Evolutionary conservation across 2,797 vertebrate genomes (phyloP).

Genomic region (Benthosema pterotum): DNA sequence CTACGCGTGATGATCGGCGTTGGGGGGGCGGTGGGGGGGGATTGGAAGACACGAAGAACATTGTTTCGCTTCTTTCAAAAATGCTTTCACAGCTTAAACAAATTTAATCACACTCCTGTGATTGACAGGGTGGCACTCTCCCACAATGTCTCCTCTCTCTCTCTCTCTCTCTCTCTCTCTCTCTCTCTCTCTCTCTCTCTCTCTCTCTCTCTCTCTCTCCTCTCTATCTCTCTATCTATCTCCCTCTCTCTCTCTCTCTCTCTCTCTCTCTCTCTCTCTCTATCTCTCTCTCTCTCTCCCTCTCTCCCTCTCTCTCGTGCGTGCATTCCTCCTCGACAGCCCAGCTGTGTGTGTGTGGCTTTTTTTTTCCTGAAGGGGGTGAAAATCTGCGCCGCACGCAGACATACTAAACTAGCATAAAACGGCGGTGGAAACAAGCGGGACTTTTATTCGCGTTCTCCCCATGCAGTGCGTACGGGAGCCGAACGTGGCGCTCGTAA

Average conservation of each 20-base stretch:
- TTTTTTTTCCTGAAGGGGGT: conserved; percentile 43
- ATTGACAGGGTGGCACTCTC: conserved; percentile 75
- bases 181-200: too few relatives aligned
- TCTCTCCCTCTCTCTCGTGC: too few relatives aligned
- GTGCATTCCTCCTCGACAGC: conserved; percentile 77
- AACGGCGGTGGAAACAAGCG: conserved; percentile 66
- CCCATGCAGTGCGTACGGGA: too few relatives aligned
- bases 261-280: too few relatives aligned
- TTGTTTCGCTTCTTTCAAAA: conserved; percentile 69
- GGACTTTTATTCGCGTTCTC: conserved; percentile 65
- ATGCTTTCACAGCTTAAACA: conserved; percentile 82
- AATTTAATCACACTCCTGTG: conserved; percentile 75
- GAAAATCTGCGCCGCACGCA: conserved; percentile 41
- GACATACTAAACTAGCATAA: conserved; percentile 43
- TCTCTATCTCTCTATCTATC: too few relatives aligned
- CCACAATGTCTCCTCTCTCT: conserved; percentile 81
- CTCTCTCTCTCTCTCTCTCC: too few relatives aligned
- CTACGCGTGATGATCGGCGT: too few relatives aligned
- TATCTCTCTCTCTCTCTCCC: too few relatives aligned
- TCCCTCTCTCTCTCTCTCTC: too few relatives aligned
- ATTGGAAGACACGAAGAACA: conserved; percentile 62
- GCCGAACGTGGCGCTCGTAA: conserved; percentile 68
- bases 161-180: too few relatives aligned
- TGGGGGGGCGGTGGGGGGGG: conserved; percentile 43
- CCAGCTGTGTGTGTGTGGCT: conserved; percentile 72